Evolutionary conservation across 2,797 vertebrate genomes (phyloP).

Genomic region (Tenualosa ilisha): DNA sequence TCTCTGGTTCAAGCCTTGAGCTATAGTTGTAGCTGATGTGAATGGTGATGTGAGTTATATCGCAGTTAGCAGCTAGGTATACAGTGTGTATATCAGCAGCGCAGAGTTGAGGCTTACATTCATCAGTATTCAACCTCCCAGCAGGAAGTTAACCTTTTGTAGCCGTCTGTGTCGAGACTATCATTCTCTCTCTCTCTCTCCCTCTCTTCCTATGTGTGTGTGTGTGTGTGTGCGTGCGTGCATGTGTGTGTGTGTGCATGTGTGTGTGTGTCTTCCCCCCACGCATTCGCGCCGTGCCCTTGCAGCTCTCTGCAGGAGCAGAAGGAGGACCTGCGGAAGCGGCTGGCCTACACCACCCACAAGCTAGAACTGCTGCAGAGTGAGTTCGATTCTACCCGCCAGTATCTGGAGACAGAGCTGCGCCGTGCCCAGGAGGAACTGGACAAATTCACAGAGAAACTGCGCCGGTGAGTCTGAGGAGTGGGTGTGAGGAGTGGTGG

Average conservation of each 20-base stretch:
- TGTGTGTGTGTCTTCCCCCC: background rate
- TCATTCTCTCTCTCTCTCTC: background rate
- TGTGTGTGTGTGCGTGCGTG: background rate
- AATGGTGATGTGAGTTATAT: background rate
- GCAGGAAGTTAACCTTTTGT: conserved; percentile 16
- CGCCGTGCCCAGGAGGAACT: conserved; percentile 95
- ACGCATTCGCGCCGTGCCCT: conserved; percentile 15
- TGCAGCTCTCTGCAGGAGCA: conserved; percentile 93
- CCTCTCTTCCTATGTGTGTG: background rate
- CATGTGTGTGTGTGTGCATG: no score
- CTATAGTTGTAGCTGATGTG: background rate
- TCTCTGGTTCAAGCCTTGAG: background rate
- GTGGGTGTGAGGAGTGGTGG: background rate
- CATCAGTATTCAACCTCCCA: background rate
- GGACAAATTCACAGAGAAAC: conserved; percentile 96
- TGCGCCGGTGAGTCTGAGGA: conserved; percentile 79
- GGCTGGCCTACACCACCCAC: conserved; percentile 94
- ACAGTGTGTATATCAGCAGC: background rate
- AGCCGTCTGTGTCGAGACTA: conserved; percentile 7
- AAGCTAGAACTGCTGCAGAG: conserved; percentile 95
- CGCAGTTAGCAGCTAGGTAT: background rate
- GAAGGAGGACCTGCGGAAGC: conserved; percentile 95
- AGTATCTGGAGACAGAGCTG: conserved; percentile 96
- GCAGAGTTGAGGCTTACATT: background rate
- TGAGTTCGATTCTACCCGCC: conserved; percentile 93